A percentile compares a stretch with the other conserved stretches of the same genome.
Evolutionary conservation across 2,113 vertebrate species (phyloP).

Genomic region (Forbesichthys papilliferus): DNA sequence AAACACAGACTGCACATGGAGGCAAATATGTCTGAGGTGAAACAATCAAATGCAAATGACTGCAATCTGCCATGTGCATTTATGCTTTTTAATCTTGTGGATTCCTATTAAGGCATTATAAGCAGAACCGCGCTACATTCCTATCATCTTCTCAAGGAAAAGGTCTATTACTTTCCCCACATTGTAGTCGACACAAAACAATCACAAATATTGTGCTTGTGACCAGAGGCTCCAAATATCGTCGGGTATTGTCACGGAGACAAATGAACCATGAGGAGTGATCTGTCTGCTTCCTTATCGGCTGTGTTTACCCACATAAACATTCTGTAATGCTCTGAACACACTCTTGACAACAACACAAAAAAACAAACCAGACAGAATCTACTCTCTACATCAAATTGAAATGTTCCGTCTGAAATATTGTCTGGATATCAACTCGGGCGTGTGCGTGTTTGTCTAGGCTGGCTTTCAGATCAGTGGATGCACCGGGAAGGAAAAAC

Average conservation of each 20-base stretch:
- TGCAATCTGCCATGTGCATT: constrained; percentile 49
- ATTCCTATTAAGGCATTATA: no score
- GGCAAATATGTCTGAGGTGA: constrained; percentile 55
- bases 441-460: constrained; percentile 19
- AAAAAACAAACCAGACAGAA: constrained; percentile 48
- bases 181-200: constrained; percentile 50
- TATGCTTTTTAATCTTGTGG: no score
- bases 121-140: constrained; percentile 28
- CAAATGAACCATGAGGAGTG: constrained; percentile 61
- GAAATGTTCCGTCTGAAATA: constrained; percentile 71
- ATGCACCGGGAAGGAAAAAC: constrained; percentile 48
- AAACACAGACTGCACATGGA: constrained; percentile 38
- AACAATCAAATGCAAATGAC: constrained; percentile 59
- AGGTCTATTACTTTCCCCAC: constrained; percentile 35
- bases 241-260: constrained; percentile 61
- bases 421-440: constrained; percentile 58
- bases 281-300: constrained; percentile 66
- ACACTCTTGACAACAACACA: constrained; percentile 7
- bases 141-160: constrained; percentile 53
- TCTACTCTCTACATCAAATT: constrained; percentile 69
- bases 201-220: constrained; percentile 41
- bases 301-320: constrained; percentile 51
- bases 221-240: constrained; percentile 57
- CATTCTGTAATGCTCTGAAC: constrained; percentile 47
- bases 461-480: constrained; percentile 60